Evolutionary conservation across 2,113 vertebrate species (phyloP), one percentile per base, ranked within the genome.

Genomic region (Gymnogyps californianus): DNA sequence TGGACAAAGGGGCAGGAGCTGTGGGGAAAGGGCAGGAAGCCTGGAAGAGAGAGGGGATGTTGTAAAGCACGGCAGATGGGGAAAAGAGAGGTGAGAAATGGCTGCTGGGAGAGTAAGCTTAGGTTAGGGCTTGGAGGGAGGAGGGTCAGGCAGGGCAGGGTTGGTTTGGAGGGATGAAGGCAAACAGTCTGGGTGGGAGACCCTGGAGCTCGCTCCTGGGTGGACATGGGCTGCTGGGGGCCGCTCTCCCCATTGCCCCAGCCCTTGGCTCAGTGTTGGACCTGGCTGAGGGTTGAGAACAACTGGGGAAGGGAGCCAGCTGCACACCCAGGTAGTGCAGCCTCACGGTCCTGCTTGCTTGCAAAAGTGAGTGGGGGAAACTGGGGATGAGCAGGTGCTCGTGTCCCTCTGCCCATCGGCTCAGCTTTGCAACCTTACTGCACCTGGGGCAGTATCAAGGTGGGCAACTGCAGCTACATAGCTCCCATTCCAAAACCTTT

Each of bases 351-450:
- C 51, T 31, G 16, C 65, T 26, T 36, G 36, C 46, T 71, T 65
- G 29, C 52, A 71, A 6, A 82, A 80, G 28, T 5, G 5, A 85
- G 42, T 57, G 70, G 66, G 28, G 12, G 2, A 13, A 2, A 1
- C 24, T 58, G 58, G 10, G 16, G 26, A 67, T n/a, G 29, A 67
- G 18, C 7, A 58, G 69, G 47, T 9, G 24, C 42, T 75, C 3
- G 0, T 55, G n/a, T 32, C 57, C 20, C 21, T 55, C 52, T 38
- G 40, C 65, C 78, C 4, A 0, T 36, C 6, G 3, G 40, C 59
- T 84, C 55, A 51, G 65, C 42, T 85, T 9, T 75, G 36, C 51
- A 49, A 3, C 46, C 34, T 57, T 15, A 8, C 10, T 52, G 64
- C 34, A 42, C 34, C 31, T 11, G 8, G 28, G 21, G 7, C 16